Evolutionary conservation across 37 sponge, comb jelly and placozoan species (phyloP), one percentile per base, ranked within the genome.

Genomic region (Bolinopsis microptera): DNA sequence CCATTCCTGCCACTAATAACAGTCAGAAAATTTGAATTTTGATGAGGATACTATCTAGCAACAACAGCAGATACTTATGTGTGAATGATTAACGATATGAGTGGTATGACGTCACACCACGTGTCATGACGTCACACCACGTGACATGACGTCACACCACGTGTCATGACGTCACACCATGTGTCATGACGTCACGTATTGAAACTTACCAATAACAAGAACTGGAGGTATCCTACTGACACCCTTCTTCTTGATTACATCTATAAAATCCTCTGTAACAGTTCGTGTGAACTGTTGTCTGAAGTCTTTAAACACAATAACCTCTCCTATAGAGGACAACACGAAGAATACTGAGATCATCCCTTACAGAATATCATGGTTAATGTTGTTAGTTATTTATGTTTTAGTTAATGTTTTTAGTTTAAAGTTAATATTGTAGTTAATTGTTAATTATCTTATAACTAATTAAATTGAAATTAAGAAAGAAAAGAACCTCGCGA

Each of bases 301-400:
- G 61, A 86, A 41, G 31, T 86, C 61, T 48, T 86, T 86, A 48
- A 33, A 86, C 16, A 86, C 90, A 34, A 86, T 86, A 0, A 86
- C 90, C 90, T 86, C 90, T 0, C 90, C 90, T 40, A 86, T 86
- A 5, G 41, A 41, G 61, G 90, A 86, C 30, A 86, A 48, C 1
- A 86, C 61, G 22, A 86, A 86, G 61, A 86, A 86, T 24, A 86
- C 36, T 35, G 90, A 86, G 1, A 86, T 86, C 90, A 86, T 86
- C 2, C 21, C 75, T 72, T 30, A n/a, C 3, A 28, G 75, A 30
- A 48, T n/a, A n/a, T n/a, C n/a, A n/a, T n/a, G n/a, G n/a, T n/a
- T n/a, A n/a, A n/a, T n/a, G n/a, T n/a, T n/a, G n/a, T n/a, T n/a
- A n/a, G 23, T 24, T 68, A 68, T 31, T 28, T 76, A 76, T 76